Base-by-base conservation (phyloP, 2,113 vertebrate species). In the Plecotus auritus region DNA sequence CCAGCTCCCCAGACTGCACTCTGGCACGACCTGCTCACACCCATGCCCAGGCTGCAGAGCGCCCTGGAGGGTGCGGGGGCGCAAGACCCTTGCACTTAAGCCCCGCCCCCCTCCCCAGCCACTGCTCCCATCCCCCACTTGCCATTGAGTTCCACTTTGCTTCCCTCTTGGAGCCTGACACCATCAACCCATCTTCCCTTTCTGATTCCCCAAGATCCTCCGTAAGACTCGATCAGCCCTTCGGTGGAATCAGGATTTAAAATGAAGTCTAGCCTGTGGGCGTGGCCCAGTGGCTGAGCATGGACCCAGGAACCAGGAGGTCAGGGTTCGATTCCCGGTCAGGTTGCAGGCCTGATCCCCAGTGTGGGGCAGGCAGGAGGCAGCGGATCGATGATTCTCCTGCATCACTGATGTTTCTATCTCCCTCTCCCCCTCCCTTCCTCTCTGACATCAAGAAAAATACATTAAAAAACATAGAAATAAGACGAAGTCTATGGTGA, bases 71-170 rank as follows among this genome's bases (percentile, higher is more conserved):
- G 69, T 32, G 22, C 64, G 49, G 9, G 32, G 45, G 22, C 51
- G 59, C 35, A 12, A 47, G 73, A 47, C 23, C 20, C 10, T 1
- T 32, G 86, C 49, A 37, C 45, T 11, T 42, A 35, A 30, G 64
- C 28, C 5, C 16, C 16, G 1, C 49, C 49, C 4, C 11, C 10
- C 20, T 32, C 11, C 7, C 22, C 16, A 78, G 61, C 28, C 17
- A 2, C 5, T 4, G 20, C 9, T 37, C 30, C 20, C 10, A 1
- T 9, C 10, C 20, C 6, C 28, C 0, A 8, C 3, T 0, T 2
- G 2, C 32, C 20, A 32, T 56, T 14, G 30, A 18, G 66, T 35
- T 83, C 47, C 32, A 5, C 22, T 40, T 30, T 1, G 14, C 20
- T n/a, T 42, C 61, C 30, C 1, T 54, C 45, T 16, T 12, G 20